Conservation (phyloP, 1,140 invertebrate species). For the Drosophila lowei region DNA sequence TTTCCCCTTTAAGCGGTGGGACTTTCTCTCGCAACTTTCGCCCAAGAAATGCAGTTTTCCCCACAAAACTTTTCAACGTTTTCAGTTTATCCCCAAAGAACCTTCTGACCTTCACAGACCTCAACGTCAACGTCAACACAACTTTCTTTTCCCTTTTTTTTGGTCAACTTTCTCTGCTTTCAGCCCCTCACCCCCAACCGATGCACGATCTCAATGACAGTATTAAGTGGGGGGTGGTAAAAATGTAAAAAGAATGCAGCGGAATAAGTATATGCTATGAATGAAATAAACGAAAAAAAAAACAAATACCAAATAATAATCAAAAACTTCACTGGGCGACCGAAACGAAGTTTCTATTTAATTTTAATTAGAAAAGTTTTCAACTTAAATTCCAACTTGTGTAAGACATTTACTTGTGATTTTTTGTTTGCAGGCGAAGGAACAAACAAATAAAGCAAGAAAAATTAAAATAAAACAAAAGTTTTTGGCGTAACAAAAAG, state of each 20-base stretch:
- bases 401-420: conserved; percentile 50
- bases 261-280: conserved; percentile 22
- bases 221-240: conserved; percentile 15
- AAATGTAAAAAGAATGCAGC: conserved; percentile 13
- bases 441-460: not conserved
- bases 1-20: conserved; percentile 14
- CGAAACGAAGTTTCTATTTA: conserved; percentile 70
- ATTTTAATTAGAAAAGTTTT: conserved; percentile 81
- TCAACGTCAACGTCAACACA: conserved; percentile 19
- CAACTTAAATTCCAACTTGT: conserved; percentile 72
- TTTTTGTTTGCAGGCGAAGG: conserved; percentile 39
- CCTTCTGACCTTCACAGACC: conserved; percentile 50
- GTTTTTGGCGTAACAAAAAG: conserved; percentile 26
- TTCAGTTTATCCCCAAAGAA: conserved; percentile 12
- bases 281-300: conserved; percentile 35
- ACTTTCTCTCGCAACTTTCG: conserved; percentile 12
- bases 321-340: conserved; percentile 57
- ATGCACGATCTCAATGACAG: conserved; percentile 43
- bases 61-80: conserved; percentile 15
- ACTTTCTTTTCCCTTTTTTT: conserved; percentile 53
- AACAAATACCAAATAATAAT: conserved; percentile 68
- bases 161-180: conserved; percentile 3
- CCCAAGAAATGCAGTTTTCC: conserved; percentile 19
- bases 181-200: conserved; percentile 1
- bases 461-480: conserved; percentile 64